A percentile compares a stretch with the other conserved stretches of the same genome.
phyloP scores from a whole-genome alignment of 2,113 vertebrate genomes.

The Bubo bubo region DNA sequence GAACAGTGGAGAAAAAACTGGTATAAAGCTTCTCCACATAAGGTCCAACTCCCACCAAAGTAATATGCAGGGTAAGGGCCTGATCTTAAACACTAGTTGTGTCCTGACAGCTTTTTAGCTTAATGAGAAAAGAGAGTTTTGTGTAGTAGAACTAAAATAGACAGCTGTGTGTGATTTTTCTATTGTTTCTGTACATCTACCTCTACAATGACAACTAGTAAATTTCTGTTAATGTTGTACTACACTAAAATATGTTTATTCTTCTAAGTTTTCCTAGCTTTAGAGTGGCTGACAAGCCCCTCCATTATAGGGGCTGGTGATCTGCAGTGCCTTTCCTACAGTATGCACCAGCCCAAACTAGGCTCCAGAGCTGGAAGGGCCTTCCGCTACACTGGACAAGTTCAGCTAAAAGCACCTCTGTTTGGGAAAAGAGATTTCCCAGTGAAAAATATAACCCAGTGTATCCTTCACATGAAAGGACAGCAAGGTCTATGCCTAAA shows the following conservation, averaged over 20 bases:
- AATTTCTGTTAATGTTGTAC: neutral
- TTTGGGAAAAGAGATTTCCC: neutral
- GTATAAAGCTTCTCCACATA: neutral
- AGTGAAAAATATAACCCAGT: neutral
- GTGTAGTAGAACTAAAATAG: neutral
- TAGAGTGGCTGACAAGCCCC: neutral
- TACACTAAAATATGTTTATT: neutral
- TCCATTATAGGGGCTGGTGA: neutral
- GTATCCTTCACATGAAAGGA: neutral
- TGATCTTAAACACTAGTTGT: neutral
- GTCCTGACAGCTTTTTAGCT: neutral
- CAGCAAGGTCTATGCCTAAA: neutral
- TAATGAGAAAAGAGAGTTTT: neutral
- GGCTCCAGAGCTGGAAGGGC: neutral
- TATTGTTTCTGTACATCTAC: neutral
- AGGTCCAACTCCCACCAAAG: neutral
- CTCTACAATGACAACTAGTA: neutral
- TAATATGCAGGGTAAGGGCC: neutral
- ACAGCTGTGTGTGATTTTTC: neutral
- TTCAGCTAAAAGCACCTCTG: neutral
- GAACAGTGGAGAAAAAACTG: neutral
- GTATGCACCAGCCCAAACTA: neutral
- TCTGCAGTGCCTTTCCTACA: neutral
- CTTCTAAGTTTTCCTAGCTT: neutral
- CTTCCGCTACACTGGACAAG: neutral